Evolutionary conservation across 2,797 vertebrate species (phyloP), one percentile per base, ranked within the genome.

Genomic region (Pipistrellus pipistrellus): DNA sequence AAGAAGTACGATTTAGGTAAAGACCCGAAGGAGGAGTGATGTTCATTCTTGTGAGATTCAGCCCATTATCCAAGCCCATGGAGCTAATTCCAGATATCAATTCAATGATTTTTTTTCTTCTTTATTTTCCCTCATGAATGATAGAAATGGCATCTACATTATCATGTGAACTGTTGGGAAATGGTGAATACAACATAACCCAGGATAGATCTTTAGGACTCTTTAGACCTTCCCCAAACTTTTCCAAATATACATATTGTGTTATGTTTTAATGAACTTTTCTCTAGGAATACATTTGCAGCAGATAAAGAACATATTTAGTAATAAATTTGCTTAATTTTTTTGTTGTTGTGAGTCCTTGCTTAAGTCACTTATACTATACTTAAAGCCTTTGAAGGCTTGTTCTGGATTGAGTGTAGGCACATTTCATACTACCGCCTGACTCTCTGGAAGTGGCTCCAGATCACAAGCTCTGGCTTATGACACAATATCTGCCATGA

Each of bases 221-320:
- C 27, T 10, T 17, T 13, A 82, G 27, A 38, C 41, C 15, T 76
- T 81, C 21, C 32, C 44, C 8, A 59, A 30, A 80, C 5, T n/a
- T 66, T 92, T 72, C 62, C 21, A 89, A 66, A 85, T 69, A 32
- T 6, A 38, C 38, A 23, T 44, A n/a, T 41, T 69, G 4, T 53
- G 11, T 69, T 83, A 80, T 44, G 35, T 23, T 23, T 84, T 76
- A 68, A 80, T 30, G 51, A 84, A 27, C 12, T 57, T 94, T 92
- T 72, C 46, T 78, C 41, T 85, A 23, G 59, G 51, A 88, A 83
- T 77, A 44, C 94, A 11, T 69, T 73, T 93, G 57, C 57, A 78
- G 15, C 20, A 21, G 23, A 27, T 88, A 41, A 83, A 78, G 30
- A 90, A 83, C 44, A 41, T 30, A 15, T 51, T 90, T 88, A 30